Evolutionary conservation across 2,797 vertebrate species (phyloP).

Genomic region (Parambassis ranga): DNA sequence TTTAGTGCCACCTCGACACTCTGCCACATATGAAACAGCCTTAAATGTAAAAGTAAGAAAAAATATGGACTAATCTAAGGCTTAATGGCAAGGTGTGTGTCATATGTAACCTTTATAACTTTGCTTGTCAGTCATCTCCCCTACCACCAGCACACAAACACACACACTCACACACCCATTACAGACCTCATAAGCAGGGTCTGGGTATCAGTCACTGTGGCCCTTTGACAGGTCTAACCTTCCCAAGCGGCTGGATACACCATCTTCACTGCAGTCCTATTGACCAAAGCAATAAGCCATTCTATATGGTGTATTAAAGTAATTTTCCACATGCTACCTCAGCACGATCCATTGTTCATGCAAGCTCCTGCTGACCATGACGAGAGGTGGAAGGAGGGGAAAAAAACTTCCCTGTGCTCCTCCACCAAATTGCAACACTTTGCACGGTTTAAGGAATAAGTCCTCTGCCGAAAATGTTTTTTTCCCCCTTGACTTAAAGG

Average conservation of each 20-base stretch:
- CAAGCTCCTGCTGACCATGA: slow-evolving; percentile 96
- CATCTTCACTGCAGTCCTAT: slow-evolving; percentile 96
- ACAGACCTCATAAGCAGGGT: slow-evolving; percentile 93
- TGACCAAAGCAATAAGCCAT: slow-evolving; percentile 99
- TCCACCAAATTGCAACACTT: slow-evolving; percentile 91
- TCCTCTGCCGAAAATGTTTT: slow-evolving; percentile 66
- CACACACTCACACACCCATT: slow-evolving; percentile 75
- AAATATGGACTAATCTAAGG: slow-evolving; percentile 91
- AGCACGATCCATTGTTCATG: slow-evolving; percentile 99
- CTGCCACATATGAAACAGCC: slow-evolving; percentile 82
- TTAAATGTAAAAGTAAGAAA: slow-evolving; percentile 78
- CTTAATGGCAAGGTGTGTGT: slow-evolving; percentile 91
- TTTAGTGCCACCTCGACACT: slow-evolving; percentile 80
- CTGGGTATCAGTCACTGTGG: slow-evolving; percentile 91
- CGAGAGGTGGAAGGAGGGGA: slow-evolving; percentile 19
- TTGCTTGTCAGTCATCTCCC: slow-evolving; percentile 84
- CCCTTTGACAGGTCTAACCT: slow-evolving; percentile 97
- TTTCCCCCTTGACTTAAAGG: slow-evolving; percentile 80
- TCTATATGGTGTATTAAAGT: slow-evolving; percentile 99
- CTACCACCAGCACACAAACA: slow-evolving; percentile 21
- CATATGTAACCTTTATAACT: slow-evolving; percentile 97
- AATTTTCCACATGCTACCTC: slow-evolving; percentile 99
- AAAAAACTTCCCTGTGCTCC: slow-evolving; percentile 67
- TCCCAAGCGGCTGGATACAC: slow-evolving; percentile 95
- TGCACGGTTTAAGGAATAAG: slow-evolving; percentile 88